Conservation (phyloP, 2,113 vertebrate genomes). For the Talpa occidentalis region DNA sequence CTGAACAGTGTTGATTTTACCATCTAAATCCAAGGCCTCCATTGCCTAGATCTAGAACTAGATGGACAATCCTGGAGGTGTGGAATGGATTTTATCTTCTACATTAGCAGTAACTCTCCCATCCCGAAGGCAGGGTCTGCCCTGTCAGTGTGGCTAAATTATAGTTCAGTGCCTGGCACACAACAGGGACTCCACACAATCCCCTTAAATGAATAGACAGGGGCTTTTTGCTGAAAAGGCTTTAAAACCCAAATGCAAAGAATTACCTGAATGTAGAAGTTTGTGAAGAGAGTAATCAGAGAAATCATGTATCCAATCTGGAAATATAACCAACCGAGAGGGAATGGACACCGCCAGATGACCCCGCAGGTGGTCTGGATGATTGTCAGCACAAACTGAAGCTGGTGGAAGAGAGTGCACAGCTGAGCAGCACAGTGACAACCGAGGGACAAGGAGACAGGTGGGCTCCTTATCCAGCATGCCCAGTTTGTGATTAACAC, state of each 20-base stretch:
- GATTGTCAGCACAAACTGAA: conserved; percentile 96
- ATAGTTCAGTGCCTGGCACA: background rate
- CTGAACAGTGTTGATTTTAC: background rate
- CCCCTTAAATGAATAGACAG: fast-evolving
- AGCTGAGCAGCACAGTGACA: background rate
- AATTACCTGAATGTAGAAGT: conserved; percentile 97
- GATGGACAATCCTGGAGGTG: background rate
- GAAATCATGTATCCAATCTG: conserved; percentile 96
- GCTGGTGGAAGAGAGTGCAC: conserved; percentile 81
- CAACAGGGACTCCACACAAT: background rate
- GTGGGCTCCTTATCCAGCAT: background rate
- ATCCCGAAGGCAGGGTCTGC: background rate
- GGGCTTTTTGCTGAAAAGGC: background rate
- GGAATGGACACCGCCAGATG: conserved; percentile 94
- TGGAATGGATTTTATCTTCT: background rate
- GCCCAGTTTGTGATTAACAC: background rate
- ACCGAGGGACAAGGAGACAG: fast-evolving
- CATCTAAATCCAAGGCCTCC: background rate
- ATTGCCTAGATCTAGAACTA: background rate
- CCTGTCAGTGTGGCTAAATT: background rate
- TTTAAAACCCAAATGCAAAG: background rate
- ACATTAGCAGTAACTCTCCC: background rate
- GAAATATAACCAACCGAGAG: conserved; percentile 95
- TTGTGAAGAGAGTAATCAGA: conserved; percentile 94
- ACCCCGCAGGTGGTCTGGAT: conserved; percentile 93